Evolutionary conservation across 1,140 invertebrate genomes (phyloP), one percentile per base, ranked within the genome.

Genomic region (Vanessa atalanta): DNA sequence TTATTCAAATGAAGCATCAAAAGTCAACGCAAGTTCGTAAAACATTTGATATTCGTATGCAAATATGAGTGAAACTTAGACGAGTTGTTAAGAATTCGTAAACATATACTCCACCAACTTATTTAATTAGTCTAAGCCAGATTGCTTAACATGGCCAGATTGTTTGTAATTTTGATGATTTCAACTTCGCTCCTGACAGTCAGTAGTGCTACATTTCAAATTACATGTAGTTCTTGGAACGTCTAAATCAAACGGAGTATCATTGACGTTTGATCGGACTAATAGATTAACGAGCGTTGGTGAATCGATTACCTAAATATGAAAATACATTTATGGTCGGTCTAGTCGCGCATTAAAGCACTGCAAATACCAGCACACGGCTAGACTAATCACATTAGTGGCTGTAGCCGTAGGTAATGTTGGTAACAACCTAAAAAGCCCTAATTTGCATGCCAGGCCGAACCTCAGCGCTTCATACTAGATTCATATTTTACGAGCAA

Each of bases 361-460:
- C 73, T 75, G 77, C 80, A 83, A 81, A 86, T 88, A 81, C 78
- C 79, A 80, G 81, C 79, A 78, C 75, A 79, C 77, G 81, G 81
- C 82, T 79, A 82, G 83, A 87, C 83, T 89, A 90, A 89, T 88
- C 84, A 88, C 86, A 89, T 89, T 88, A 89, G 83, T 70, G 72
- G 77, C 81, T 77, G 79, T 78, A 77, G 78, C 75, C 83, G 83
- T 79, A 83, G 84, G 86, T 87, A 86, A 84, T 83, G 80, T 82
- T 67, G 75, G 79, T 83, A 83, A 86, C 81, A 82, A 80, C 75
- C 87, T 82, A 82, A 87, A 88, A 85, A 84, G 80, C 83, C 76
- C 72, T 84, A 79, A 84, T 88, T 86, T 84, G 78, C 83, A 83
- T 84, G 78, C 86, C 82, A 80, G 78, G 69, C 63, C 65, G 47